Evolutionary conservation across 2,888 invertebrate genomes (phyloP), one percentile per base, ranked within the genome.

Genomic region (Synergus itoensis): DNA sequence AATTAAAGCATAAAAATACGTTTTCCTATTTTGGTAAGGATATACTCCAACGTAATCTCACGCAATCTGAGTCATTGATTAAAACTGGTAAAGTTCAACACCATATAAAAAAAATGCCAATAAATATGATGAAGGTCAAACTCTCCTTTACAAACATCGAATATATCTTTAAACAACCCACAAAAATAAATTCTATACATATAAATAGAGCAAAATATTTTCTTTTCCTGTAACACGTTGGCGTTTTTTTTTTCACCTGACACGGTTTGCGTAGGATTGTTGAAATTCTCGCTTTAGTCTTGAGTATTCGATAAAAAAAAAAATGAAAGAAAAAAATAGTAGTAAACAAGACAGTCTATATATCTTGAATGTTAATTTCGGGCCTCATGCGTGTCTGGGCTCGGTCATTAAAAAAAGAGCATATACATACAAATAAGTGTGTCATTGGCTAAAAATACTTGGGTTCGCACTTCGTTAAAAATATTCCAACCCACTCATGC

Each of bases 361-460:
- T 43, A 41, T 65, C 12, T n/a, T 45, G 11, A 73, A 12, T 69
- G 28, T 48, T 69, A 11, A 73, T 28, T 53, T n/a, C 40, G 36
- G 9, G 40, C 11, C 41, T n/a, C 16, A 65, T 65, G n/a, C 4
- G 40, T 65, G 41, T 40, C 40, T 69, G 14, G 4, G 14, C 28
- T 53, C 8, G 28, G 36, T 16, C n/a, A 53, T 21, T 63, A 62
- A 80, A 82, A 83, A 78, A 79, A 78, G 64, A 79, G 82, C 81
- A 84, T 79, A 80, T 82, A 81, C 81, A 84, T 79, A 80, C 83
- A 81, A 81, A 81, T 84, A 83, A 84, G 81, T 84, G 81, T 84
- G 84, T 81, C 84, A 82, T 77, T 76, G 81, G 77, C 84, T 84
- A 84, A 82, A 84, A 84, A 84, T 84, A 84, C 82, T 77, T 79